Percentiles rank a stretch among this genome's conserved stretches.
phyloP scores from a whole-genome alignment of 2,797 vertebrate species.

The Hydrocynus forskahlii region DNA sequence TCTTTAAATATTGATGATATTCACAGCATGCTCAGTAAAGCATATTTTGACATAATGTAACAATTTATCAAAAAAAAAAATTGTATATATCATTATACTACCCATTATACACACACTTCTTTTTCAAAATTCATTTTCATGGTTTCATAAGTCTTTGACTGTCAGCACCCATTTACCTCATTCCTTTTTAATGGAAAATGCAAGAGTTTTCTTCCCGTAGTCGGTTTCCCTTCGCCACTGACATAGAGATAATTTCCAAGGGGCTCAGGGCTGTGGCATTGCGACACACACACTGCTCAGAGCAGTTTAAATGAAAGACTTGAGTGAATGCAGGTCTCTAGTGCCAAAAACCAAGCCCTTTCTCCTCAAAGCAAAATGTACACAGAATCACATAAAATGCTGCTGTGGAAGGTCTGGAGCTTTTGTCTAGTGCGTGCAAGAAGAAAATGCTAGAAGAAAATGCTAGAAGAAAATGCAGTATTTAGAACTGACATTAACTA shows the following conservation, averaged over 20 bases:
- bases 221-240: neutral
- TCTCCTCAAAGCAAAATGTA: neutral
- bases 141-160: neutral
- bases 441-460: neutral
- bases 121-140: neutral
- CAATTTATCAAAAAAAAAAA: too few species aligned
- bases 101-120: neutral
- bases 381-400: neutral
- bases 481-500: neutral
- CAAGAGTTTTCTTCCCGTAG: neutral
- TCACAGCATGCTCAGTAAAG: too few species aligned
- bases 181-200: neutral
- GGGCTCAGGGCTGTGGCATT: neutral
- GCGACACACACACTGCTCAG: neutral
- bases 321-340: slow-evolving; percentile 2
- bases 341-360: neutral
- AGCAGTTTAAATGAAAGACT: slow-evolving; percentile 12
- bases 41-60: too few species aligned
- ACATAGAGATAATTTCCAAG: neutral
- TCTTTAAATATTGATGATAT: too few species aligned
- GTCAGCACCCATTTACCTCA: neutral
- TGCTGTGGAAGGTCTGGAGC: slow-evolving; percentile 1
- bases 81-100: too few species aligned
- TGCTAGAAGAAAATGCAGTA: neutral
- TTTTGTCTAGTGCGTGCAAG: neutral